phyloP scores from a whole-genome alignment of 2,888 invertebrate species.

The Clivina fossor region DNA sequence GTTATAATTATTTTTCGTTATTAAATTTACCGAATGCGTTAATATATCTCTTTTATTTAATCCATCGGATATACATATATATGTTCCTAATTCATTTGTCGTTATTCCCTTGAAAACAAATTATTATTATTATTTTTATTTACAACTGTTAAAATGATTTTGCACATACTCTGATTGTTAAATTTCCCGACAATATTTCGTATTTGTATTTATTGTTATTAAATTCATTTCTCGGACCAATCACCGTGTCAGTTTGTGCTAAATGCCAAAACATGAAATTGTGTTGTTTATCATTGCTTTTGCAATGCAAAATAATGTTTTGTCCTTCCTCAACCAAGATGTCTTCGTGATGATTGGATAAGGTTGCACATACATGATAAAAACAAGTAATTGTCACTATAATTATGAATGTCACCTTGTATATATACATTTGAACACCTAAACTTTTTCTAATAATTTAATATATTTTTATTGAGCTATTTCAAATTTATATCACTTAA shows the following conservation, averaged over 20 bases:
- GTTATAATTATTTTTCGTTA: conserved; percentile 58
- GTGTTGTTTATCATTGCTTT: conserved; percentile 65
- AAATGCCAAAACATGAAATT: conserved; percentile 70
- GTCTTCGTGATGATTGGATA: conserved; percentile 1
- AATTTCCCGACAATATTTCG: conserved; percentile 66
- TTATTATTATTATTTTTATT: conserved; percentile 23
- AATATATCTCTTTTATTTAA: conserved; percentile 56
- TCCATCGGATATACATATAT: conserved; percentile 64
- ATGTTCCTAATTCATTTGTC: conserved; percentile 62
- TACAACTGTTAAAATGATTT: background rate
- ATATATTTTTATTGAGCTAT: background rate
- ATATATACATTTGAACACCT: conserved; percentile 20
- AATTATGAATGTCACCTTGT: conserved; percentile 21
- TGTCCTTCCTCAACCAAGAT: conserved; percentile 61
- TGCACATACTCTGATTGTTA: conserved; percentile 63
- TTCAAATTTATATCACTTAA: background rate
- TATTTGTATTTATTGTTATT: conserved; percentile 67
- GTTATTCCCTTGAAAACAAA: conserved; percentile 59
- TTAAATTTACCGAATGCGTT: conserved; percentile 62
- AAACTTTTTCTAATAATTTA: background rate
- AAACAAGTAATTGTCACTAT: background rate
- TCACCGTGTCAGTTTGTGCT: conserved; percentile 55
- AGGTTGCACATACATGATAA: background rate
- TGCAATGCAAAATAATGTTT: conserved; percentile 62
- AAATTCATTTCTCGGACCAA: conserved; percentile 64